Evolutionary conservation across 2,113 vertebrate genomes (phyloP).

Genomic region (Boleophthalmus pectinirostris): DNA sequence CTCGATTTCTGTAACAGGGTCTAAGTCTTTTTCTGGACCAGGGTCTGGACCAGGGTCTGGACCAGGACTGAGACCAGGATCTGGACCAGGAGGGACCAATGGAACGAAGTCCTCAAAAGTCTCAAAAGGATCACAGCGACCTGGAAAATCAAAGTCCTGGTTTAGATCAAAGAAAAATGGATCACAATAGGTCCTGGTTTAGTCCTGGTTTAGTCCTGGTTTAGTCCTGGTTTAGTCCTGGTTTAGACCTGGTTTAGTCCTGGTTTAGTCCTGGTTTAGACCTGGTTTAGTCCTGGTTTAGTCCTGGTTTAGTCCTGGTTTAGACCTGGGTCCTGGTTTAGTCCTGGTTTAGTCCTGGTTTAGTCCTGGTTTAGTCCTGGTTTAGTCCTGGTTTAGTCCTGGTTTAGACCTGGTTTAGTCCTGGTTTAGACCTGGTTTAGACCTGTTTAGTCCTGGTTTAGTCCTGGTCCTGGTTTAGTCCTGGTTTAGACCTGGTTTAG

Average conservation of each 20-base stretch:
- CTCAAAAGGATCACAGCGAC: neutral
- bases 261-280: too few species aligned
- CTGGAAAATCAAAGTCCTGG: neutral
- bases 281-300: too few species aligned
- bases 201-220: neutral
- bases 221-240: neutral
- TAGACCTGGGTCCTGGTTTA: too few species aligned
- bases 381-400: neutral
- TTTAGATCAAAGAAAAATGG: neutral
- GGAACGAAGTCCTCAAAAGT: neutral
- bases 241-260: too few species aligned
- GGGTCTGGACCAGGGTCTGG: neutral
- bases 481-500: slow-evolving; percentile 53
- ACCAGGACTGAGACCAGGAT: slow-evolving; percentile 13
- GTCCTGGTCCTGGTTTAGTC: slow-evolving; percentile 17
- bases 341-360: too few species aligned
- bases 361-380: neutral
- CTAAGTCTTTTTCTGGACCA: slow-evolving; percentile 27
- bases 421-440: slow-evolving; percentile 7
- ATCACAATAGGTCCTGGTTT: neutral
- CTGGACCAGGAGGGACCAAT: neutral
- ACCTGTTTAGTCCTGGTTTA: slow-evolving; percentile 1
- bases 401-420: neutral
- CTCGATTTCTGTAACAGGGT: slow-evolving; percentile 50
- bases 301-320: too few species aligned